A percentile compares a stretch with the other conserved stretches of the same genome.
phyloP scores from a whole-genome alignment of 2,888 invertebrate genomes.

The Terebella lapidaria region DNA sequence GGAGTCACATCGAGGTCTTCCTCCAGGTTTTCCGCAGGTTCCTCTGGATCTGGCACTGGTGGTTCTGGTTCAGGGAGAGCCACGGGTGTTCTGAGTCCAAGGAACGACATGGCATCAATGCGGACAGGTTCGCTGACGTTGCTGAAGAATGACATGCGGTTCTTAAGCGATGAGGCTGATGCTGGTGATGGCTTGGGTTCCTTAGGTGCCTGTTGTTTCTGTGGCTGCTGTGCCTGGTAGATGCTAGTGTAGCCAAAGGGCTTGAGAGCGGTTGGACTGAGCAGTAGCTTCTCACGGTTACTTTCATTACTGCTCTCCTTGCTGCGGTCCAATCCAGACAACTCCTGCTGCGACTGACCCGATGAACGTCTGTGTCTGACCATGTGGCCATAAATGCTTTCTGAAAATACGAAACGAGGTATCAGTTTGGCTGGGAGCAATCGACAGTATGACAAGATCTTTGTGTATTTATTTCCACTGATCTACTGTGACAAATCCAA shows the following conservation, averaged over 20 bases:
- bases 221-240: background rate
- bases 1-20: conserved; percentile 5
- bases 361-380: background rate
- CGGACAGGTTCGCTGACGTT: conserved; percentile 44
- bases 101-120: conserved; percentile 44
- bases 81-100: conserved; percentile 26
- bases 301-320: background rate
- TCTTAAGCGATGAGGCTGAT: conserved; percentile 25
- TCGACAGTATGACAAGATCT: background rate
- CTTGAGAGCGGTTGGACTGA: background rate
- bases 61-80: conserved; percentile 12
- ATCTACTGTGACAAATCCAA: background rate
- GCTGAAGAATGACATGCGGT: conserved; percentile 45
- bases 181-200: conserved; percentile 21
- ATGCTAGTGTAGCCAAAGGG: background rate
- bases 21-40: conserved; percentile 7
- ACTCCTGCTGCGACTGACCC: background rate
- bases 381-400: background rate
- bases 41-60: conserved; percentile 3
- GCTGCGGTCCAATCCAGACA: background rate
- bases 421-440: background rate
- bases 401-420: background rate
- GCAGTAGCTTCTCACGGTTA: background rate
- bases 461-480: background rate
- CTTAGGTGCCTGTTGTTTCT: background rate